Evolutionary conservation across 2,888 invertebrate species (phyloP), one percentile per base, ranked within the genome.

Genomic region (Heliconius charithonia): DNA sequence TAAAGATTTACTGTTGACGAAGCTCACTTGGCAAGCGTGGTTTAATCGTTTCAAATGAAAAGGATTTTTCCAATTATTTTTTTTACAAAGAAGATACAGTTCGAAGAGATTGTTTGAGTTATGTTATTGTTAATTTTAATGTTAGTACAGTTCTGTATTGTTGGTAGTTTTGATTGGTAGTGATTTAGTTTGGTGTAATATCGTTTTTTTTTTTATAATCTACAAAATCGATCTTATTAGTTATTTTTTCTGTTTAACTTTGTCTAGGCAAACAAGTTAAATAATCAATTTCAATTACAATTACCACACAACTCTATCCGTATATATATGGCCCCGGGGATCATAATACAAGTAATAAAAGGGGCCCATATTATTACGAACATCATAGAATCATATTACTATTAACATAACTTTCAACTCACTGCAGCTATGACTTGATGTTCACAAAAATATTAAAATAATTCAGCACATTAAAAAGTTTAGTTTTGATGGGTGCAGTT

Each of bases 1-100:
- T 75, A 37, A 83, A 91, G 91, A 90, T 85, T 84, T 87, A 62
- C 85, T 89, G 72, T 91, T 89, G 91, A 88, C 87, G 83, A 87
- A 87, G 77, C 81, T 89, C 10, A 86, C 86, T 0, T 81, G 89
- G 59, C 32, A 59, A 59, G 87, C 87, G 7, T 91, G 89, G 89
- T 82, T 90, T 74, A 87, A 87, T 76, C 87, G 85, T 62, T 87
- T 84, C 75, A 66, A 88, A 87, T 69, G 72, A 79, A 81, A 79
- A 80, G 80, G 73, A 80, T 19, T 71, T 76, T 83, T 82, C 4
- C n/a, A 82, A 74, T 19, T 37, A 37, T 37, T 37, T 37, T 9
- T 32, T 25, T 72, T 65, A 37, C 80, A 78, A 81, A 72, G 75
- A 80, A 77, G 69, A 77, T 76, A 29, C 19, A 45, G 29, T 45